Evolutionary conservation across 2,113 vertebrate species (phyloP), one percentile per base, ranked within the genome.

Genomic region (Mus musculus): DNA sequence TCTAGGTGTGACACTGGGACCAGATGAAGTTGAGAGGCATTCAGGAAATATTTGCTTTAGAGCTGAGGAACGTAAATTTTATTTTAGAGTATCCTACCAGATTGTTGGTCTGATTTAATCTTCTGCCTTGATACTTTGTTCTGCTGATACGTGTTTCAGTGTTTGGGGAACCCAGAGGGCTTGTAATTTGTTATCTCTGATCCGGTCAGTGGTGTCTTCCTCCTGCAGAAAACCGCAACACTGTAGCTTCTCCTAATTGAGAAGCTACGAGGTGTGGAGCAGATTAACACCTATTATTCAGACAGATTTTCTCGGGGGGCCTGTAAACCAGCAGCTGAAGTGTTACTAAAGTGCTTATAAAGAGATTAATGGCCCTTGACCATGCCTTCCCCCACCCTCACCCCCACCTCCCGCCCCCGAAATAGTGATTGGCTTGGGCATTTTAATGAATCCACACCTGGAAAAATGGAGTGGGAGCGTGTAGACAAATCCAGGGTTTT

Each of bases 281-380:
- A 49, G 93, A 97, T 96, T 95, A 97, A 90, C 97, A 93, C 81
- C 90, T 92, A 89, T 95, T 91, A 93, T 72, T 91, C 5, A 56
- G 94, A 78, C 90, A 93, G 88, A 71, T 87, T 95, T 91, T 78
- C 92, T 93, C 95, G 84, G 71, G 71, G 92, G 94, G 59, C 65
- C 63, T 67, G 85, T 94, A 73, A 86, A 92, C 85, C 77, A 30
- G 65, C 54, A 77, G 3, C 76, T 72, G 28, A 36, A 84, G 42
- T 90, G 95, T 75, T 75, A 95, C 86, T 42, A 42, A 42, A 42
- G 82, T 73, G 72, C 81, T 95, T 87, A 73, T 26, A 8, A 85
- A 84, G 89, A 95, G 93, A 89, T 95, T 84, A 90, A 92, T 88
- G 95, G 65, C 39, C 77, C 1, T 36, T 28, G 86, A 24, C 88